Evolutionary conservation across 2,113 vertebrate species (phyloP).

Genomic region (Bubo scandiacus): DNA sequence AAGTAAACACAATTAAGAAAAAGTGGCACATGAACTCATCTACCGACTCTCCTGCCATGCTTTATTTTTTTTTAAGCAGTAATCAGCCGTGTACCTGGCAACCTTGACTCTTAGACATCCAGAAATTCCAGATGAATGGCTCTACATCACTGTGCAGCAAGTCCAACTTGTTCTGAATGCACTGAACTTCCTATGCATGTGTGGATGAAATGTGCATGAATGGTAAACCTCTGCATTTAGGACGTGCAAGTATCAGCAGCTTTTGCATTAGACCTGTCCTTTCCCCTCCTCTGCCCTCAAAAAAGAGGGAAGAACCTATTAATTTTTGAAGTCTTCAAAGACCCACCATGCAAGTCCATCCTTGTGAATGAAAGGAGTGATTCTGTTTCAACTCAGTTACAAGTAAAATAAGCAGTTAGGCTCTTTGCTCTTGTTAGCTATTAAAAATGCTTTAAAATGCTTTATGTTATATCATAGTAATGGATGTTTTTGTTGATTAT

Average conservation of each 20-base stretch:
- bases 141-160: not conserved
- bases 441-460: not conserved
- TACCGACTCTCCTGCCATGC: not conserved
- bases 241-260: not conserved
- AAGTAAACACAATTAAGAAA: not conserved
- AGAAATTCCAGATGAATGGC: not conserved
- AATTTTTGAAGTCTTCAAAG: not conserved
- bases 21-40: not conserved
- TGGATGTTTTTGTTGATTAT: not conserved
- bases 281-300: not conserved
- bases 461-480: not conserved
- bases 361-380: not conserved
- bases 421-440: not conserved
- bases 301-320: not conserved
- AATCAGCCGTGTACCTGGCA: not conserved
- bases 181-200: not conserved
- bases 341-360: not conserved
- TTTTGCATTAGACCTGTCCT: not conserved
- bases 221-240: not conserved
- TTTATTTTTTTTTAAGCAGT: not conserved
- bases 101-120: not conserved
- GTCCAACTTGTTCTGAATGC: constrained; percentile 5
- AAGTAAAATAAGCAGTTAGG: not conserved
- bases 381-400: not conserved
- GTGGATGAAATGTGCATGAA: not conserved